phyloP scores from a whole-genome alignment of 2,797 vertebrate genomes.

The Helostoma temminkii region DNA sequence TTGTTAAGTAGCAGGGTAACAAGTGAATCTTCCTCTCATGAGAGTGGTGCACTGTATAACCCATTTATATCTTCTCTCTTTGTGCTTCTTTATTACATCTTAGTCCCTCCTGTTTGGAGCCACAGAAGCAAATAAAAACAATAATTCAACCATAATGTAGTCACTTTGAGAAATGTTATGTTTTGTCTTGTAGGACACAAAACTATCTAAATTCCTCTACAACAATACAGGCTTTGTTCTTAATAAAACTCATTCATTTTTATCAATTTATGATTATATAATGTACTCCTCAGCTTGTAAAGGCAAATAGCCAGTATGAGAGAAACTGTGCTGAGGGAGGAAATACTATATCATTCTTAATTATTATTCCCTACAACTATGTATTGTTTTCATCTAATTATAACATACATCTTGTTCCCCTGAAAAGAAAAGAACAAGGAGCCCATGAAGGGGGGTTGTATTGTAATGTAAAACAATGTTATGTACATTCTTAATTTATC shows the following conservation, averaged over 20 bases:
- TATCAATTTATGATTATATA: neutral
- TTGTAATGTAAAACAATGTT: slow-evolving; percentile 8
- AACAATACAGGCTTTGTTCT: neutral
- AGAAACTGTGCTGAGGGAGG: neutral
- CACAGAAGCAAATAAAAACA: no score
- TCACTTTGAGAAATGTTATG: no score
- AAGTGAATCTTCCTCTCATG: no score
- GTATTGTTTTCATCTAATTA: slow-evolving; percentile 16
- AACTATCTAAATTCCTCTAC: no score
- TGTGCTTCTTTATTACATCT: no score
- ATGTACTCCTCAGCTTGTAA: neutral
- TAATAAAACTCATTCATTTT: neutral
- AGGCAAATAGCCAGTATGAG: neutral
- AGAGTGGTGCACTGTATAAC: no score
- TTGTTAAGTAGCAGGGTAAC: no score
- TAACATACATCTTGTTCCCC: slow-evolving; percentile 2
- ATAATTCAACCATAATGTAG: no score
- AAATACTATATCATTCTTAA: neutral
- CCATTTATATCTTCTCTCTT: no score
- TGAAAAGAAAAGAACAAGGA: slow-evolving; percentile 22
- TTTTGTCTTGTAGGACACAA: neutral
- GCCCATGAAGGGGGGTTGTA: neutral
- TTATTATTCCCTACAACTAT: slow-evolving; percentile 1
- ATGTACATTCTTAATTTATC: slow-evolving; percentile 27
- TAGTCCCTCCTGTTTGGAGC: no score